Base-by-base conservation (phyloP, 2,888 invertebrate species). In the Nezara viridula region DNA sequence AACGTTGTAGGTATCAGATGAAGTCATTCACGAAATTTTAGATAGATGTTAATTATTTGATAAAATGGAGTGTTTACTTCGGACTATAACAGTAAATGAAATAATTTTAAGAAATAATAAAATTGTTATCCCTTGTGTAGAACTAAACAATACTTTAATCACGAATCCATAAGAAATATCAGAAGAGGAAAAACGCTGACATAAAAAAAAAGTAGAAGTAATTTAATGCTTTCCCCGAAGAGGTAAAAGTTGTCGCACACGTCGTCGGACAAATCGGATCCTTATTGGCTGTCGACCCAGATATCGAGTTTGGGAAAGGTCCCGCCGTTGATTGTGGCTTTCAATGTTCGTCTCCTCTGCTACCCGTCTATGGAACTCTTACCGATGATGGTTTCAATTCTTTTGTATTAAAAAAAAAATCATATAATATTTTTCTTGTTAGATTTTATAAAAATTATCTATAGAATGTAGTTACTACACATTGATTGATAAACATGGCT, bases 201-300 rank as follows among this genome's bases (percentile, higher is more conserved):
- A 66, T 32, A 37, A 73, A 73, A n/a, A n/a, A 73, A 73, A 73
- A 73, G 37, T 7, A 73, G 27, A 37, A 37, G 66, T 73, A 73
- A 73, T 73, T 73, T 73, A 73, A 73, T 73, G 66, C 66, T 73
- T 73, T 73, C 66, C 37, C 66, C 21, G 32, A 73, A 73, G 66
- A 73, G 37, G 66, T 6, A 73, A 60, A 73, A 73, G 66, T 73
- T 73, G 66, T 73, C 66, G 37, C 66, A 73, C 66, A 37, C 66
- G 66, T 73, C 66, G 66, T 73, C 66, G 32, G 37, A 73, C 66
- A 73, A 73, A 73, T 73, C 66, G 66, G 66, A 37, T 37, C 66
- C 66, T 37, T 73, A 73, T 73, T 73, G 66, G 32, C 66, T 73
- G 66, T 37, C 66, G 66, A 73, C 66, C 66, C 66, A 73, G 37